Conservation (phyloP, 2,113 vertebrate genomes). For the Donacobius atricapilla region DNA sequence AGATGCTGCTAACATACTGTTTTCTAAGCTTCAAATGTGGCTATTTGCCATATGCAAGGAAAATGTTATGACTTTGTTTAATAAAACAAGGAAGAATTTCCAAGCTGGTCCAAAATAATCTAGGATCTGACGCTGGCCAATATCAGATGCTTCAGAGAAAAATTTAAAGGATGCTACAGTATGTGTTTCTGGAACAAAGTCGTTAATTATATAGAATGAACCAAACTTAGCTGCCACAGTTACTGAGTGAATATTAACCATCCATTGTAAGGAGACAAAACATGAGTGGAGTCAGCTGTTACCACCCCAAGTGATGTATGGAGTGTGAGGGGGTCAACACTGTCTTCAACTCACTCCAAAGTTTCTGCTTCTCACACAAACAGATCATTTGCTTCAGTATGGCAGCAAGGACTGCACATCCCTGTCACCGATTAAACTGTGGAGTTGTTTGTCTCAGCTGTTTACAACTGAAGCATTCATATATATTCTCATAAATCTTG, state of each 20-base stretch:
- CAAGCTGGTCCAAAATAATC: not conserved
- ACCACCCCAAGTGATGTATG: not conserved
- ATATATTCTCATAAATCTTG: not conserved
- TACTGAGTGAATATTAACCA: not conserved
- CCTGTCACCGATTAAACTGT: not conserved
- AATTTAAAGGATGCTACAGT: not conserved
- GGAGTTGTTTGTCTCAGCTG: not conserved
- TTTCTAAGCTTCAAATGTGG: not conserved
- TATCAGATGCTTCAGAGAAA: slow-evolving; percentile 54
- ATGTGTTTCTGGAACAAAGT: slow-evolving; percentile 21
- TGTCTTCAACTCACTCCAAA: not conserved
- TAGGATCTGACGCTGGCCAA: not conserved
- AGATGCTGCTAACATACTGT: not conserved
- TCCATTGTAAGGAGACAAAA: not conserved
- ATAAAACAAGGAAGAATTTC: slow-evolving; percentile 22
- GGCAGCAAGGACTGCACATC: not conserved
- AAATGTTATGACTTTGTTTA: slow-evolving; percentile 34
- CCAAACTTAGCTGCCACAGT: not conserved
- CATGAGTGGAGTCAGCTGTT: slow-evolving; percentile 18
- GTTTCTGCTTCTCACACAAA: not conserved
- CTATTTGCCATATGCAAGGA: not conserved
- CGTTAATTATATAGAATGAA: slow-evolving; percentile 3
- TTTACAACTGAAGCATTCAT: not conserved
- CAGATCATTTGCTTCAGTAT: not conserved
- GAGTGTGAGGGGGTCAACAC: not conserved